Evolutionary conservation across 2,797 vertebrate genomes (phyloP), one percentile per base, ranked within the genome.

Genomic region (Microcaecilia unicolor): DNA sequence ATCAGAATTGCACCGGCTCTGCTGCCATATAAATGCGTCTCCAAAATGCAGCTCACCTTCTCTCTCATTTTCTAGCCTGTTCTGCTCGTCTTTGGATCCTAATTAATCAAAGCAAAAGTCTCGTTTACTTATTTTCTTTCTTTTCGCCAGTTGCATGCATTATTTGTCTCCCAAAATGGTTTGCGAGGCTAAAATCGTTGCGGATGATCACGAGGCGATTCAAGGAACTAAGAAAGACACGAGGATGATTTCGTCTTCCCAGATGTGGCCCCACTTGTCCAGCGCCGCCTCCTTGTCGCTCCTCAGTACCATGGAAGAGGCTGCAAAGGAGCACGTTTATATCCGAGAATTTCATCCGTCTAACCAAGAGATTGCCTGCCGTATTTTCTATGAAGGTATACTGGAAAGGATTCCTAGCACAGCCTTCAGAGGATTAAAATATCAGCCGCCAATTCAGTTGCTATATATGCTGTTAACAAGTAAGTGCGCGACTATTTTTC

Each of bases 181-280:
- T 86, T 97, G 93, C 79, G 91, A 97, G 88, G 93, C 91, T 73
- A 93, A 93, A 87, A 96, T 97, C 55, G 89, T 93, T 83, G 89
- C 91, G 59, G 92, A 94, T 49, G 92, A 96, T 55, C 92, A 86
- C 64, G 88, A 86, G 54, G 79, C 89, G 77, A 84, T 93, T 76
- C 80, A 87, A 22, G 88, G 87, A 74, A 77, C 78, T 72, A 85
- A 87, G 76, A 89, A 90, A 78, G 92, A 93, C 62, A 76, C 88
- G 26, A 74, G 90, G 38, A 83, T 82, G 39, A 70, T 76, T 44
- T 78, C 81, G 15, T 76, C 84, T 29, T 70, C 82, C 27, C 84
- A 80, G 51, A 77, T 91, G 87, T 95, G 91, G 93, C 88, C 88
- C 64, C 79, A 88, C 27, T 34, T 71, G 39, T 51, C 69, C 25